Percentiles rank a stretch among this genome's conserved stretches.
Conservation (phyloP, 2,113 vertebrate species). For the Neomonachus schauinslandi region DNA sequence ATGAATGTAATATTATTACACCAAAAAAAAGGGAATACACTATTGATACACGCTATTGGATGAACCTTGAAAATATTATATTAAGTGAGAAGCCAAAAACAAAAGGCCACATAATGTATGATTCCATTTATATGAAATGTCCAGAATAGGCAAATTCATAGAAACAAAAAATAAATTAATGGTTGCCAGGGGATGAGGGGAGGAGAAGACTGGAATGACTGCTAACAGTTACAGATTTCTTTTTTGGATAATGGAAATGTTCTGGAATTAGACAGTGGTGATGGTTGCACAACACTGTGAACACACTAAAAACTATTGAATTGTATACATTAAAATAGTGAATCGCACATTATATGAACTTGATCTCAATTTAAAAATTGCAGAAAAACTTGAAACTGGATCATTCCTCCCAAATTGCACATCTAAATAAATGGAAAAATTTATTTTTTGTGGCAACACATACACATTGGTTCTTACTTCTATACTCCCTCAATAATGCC, state of each 20-base stretch:
- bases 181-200: rapidly evolving
- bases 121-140: not conserved
- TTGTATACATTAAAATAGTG: not conserved
- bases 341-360: not conserved
- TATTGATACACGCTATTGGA: not conserved
- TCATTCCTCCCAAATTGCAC: not conserved
- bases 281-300: not conserved
- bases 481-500: too few relatives aligned
- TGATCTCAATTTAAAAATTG: not conserved
- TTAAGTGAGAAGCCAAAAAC: not conserved
- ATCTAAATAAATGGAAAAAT: not conserved
- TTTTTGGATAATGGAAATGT: not conserved
- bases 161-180: not conserved
- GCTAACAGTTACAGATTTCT: not conserved
- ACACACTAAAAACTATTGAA: not conserved
- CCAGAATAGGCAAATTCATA: not conserved
- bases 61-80: not conserved
- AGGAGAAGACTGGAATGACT: not conserved
- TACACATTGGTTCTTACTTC: not conserved
- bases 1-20: not conserved
- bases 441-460: not conserved
- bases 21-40: not conserved
- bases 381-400: not conserved
- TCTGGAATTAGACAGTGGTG: not conserved
- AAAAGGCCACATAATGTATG: not conserved